These are phyloP conservation scores for Burhinus oedicnemus DNA, from an alignment of 2,113 vertebrate species.

Conservation along the genomic window DNA sequence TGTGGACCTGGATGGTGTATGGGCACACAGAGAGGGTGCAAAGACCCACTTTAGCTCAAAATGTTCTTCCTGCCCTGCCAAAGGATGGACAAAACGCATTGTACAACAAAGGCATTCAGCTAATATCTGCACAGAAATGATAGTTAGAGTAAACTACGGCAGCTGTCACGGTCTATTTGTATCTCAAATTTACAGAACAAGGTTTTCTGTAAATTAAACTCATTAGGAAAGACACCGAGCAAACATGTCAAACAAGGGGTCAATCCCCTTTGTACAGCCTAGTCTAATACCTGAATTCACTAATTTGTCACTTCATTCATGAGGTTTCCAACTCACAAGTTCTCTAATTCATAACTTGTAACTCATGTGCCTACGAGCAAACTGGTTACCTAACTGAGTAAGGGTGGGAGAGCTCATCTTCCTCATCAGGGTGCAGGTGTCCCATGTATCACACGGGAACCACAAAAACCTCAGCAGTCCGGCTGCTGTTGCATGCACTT, in stretches of 20 bases:
- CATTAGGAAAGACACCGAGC: not conserved
- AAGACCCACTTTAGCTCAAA: not conserved
- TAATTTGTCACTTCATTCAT: not conserved
- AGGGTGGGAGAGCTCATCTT: not conserved
- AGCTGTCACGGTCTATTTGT: not conserved
- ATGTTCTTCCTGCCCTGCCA: not conserved
- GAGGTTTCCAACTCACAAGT: not conserved
- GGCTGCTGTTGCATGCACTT: not conserved
- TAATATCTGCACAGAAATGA: not conserved
- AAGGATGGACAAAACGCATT: not conserved
- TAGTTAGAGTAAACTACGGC: not conserved
- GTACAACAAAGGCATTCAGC: not conserved
- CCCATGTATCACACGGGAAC: not conserved
- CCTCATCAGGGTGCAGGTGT: fast-evolving
- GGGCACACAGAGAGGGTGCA: too few relatives aligned
- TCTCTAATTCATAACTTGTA: not conserved
- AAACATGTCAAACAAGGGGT: not conserved
- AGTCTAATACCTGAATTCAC: not conserved
- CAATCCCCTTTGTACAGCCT: not conserved
- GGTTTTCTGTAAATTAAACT: not conserved
- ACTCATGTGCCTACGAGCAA: fast-evolving
- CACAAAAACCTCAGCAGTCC: not conserved
- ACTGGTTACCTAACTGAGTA: not conserved
- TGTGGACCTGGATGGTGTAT: fast-evolving
- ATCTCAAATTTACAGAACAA: not conserved